phyloP scores from a whole-genome alignment of 2,113 vertebrate species.

The Trichechus manatus region DNA sequence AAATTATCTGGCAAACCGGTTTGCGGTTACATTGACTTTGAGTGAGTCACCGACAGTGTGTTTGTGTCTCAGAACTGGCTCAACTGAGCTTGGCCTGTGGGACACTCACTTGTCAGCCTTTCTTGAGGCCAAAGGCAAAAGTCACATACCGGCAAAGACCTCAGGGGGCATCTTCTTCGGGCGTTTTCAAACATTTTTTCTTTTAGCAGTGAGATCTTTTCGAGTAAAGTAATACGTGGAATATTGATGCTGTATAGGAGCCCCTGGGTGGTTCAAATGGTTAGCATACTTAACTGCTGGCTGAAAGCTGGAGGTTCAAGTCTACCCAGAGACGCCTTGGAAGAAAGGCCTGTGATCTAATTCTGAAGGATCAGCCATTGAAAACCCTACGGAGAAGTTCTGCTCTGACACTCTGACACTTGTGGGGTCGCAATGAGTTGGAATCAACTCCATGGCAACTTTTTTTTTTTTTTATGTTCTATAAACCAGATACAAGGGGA shows the following conservation, averaged over 20 bases:
- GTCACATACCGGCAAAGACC: background rate
- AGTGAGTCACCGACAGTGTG: background rate
- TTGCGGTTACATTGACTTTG: background rate
- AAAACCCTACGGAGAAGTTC: no score
- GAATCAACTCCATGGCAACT: background rate
- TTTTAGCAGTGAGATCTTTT: background rate
- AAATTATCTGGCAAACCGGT: background rate
- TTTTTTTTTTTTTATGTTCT: background rate
- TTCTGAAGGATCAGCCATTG: background rate
- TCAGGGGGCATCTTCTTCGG: background rate
- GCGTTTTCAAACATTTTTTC: background rate
- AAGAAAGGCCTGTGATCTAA: background rate
- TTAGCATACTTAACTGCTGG: background rate
- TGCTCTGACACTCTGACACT: background rate
- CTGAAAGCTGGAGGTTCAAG: background rate
- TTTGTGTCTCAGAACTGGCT: background rate
- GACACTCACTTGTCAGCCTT: background rate
- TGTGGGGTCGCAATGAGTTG: background rate
- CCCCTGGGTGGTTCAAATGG: no score
- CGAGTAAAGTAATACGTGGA: background rate
- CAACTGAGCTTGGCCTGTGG: fast-evolving
- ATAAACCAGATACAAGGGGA: background rate
- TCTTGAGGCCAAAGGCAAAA: background rate
- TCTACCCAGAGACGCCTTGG: background rate
- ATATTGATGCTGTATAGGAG: background rate